phyloP scores from a whole-genome alignment of 92 coral and sea anemone genomes.

The Palythoa heliodiscus region DNA sequence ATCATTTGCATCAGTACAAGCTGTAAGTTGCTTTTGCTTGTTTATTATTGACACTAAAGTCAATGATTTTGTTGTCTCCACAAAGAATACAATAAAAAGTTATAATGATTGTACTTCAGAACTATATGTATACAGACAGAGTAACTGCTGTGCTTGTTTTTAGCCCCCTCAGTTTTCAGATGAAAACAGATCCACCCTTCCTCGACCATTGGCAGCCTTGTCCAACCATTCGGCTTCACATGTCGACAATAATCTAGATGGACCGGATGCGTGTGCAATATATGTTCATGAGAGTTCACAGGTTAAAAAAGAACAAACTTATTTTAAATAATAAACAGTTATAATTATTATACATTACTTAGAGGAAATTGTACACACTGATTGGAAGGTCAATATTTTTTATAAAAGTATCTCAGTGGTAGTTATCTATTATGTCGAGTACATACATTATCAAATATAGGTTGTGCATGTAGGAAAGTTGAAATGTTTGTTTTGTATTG shows the following conservation, averaged over 20 bases:
- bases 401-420: no score
- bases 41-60: neutral
- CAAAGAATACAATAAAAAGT: neutral
- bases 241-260: conserved; percentile 50
- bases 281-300: conserved; percentile 79
- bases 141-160: neutral
- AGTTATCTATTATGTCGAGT: no score
- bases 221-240: conserved; percentile 19
- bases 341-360: neutral
- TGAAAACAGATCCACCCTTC: conserved; percentile 76
- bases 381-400: no score
- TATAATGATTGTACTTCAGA: no score
- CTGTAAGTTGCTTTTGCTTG: neutral
- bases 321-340: neutral
- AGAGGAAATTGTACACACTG: no score
- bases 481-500: no score
- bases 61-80: neutral
- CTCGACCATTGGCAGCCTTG: conserved; percentile 48
- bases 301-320: conserved; percentile 35
- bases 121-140: neutral
- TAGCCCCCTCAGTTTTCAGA: conserved; percentile 49
- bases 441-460: no score
- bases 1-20: conserved; percentile 75
- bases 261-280: conserved; percentile 62
- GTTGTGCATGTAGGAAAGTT: no score